Evolutionary conservation across 2,888 invertebrate species (phyloP), one percentile per base, ranked within the genome.

Genomic region (Xanthia togata): DNA sequence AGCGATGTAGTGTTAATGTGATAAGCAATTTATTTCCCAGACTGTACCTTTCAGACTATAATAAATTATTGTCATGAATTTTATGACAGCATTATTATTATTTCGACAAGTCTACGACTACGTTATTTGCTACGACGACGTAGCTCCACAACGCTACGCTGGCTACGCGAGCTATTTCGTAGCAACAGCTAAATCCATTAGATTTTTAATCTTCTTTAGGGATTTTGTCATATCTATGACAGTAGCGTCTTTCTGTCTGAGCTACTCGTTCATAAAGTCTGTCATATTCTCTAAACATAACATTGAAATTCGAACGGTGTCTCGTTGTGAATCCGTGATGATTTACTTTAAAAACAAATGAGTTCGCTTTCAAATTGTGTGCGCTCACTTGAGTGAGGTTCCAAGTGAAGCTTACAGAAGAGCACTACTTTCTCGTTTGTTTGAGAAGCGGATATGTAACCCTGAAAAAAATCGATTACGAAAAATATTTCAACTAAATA

Each of bases 71-170:
- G 20, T 23, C 17, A 47, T 14, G 12, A 47, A 55, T 31, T 26
- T 11, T 12, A n/a, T n/a, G 38, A 31, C 9, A 69, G 26, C 14
- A 69, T n/a, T 59, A 11, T 23, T 1, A 44, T 70, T 60, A 53
- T 62, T 77, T 62, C 44, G 23, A 20, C 6, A 2, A 47, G 8
- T 26, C 26, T 20, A 53, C 20, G 50, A 50, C 1, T 50, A 50
- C 53, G 35, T 26, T 62, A 26, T 73, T 81, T 81, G 73, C 73
- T 81, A 62, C 62, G 60, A 62, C 62, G 60, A 0, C 73, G 60
- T 47, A 47, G 53, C 53, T 4, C 20, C 2, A 5, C 4, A 4
- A 60, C 41, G 60, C 79, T 79, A 70, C 44, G 35, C 8, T 23
- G 59, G 17, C 59, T 77, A 53, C 60, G 26, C 35, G 12, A 60